Conservation (phyloP, 2,113 vertebrate genomes). For the Vulpes vulpes region DNA sequence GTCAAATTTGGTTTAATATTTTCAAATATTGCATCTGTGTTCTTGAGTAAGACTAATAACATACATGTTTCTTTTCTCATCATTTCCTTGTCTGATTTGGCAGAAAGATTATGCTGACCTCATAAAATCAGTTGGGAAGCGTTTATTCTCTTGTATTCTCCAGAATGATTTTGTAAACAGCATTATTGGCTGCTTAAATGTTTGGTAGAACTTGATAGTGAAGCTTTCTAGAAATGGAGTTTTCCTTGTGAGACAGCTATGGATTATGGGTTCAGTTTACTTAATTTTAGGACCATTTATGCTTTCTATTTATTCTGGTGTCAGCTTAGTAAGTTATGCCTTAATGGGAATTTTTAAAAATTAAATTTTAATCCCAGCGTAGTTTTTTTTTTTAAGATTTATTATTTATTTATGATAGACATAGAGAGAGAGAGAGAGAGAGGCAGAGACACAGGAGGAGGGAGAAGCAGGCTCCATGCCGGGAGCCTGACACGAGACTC, state of each 20-base stretch:
- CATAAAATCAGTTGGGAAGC: neutral
- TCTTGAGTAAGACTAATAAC: neutral
- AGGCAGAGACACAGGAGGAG: no score
- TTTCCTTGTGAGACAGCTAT: neutral
- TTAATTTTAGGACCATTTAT: conserved; percentile 2
- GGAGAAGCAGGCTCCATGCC: no score
- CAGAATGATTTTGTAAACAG: neutral
- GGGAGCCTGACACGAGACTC: no score
- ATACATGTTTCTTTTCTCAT: neutral
- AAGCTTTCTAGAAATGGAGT: neutral
- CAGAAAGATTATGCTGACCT: neutral
- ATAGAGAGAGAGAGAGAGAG: no score
- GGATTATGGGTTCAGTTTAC: conserved; percentile 24
- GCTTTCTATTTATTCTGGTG: neutral
- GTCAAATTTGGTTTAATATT: neutral
- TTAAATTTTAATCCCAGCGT: neutral
- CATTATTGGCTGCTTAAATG: neutral
- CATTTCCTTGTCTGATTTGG: neutral
- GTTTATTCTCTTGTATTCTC: neutral
- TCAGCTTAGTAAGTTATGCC: conserved; percentile 22
- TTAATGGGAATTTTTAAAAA: neutral
- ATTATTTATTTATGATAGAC: no score
- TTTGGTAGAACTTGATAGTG: neutral
- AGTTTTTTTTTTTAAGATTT: neutral
- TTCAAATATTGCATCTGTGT: neutral